Conservation (phyloP, 2,797 vertebrate genomes). For the Diceros bicornis region DNA sequence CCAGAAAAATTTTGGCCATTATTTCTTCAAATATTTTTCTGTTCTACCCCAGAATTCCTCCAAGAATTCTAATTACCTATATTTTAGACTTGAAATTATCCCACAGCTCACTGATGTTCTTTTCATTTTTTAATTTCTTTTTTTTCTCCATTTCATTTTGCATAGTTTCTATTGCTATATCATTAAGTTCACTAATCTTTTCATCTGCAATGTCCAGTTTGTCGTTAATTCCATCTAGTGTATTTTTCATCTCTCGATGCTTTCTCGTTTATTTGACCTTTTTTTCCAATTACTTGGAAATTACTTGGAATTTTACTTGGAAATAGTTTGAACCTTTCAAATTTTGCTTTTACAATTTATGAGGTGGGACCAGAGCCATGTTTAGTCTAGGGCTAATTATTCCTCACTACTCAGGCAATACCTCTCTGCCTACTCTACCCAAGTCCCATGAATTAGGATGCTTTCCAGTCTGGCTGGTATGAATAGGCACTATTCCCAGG, state of each 20-base stretch:
- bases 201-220: background rate
- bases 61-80: background rate
- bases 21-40: slow-evolving; percentile 8
- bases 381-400: background rate
- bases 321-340: background rate
- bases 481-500: background rate
- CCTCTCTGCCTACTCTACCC: background rate
- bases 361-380: background rate
- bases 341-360: background rate
- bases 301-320: too few species aligned
- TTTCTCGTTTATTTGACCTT: slow-evolving; percentile 35
- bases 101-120: background rate
- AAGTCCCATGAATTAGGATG: background rate
- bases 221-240: background rate
- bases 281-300: background rate
- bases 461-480: background rate
- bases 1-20: background rate
- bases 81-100: background rate
- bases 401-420: background rate
- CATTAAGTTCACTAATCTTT: background rate
- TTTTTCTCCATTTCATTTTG: background rate
- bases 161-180: background rate
- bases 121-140: background rate
- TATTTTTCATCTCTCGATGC: background rate
- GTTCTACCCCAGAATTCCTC: background rate